A percentile compares a stretch with the other conserved stretches of the same genome.
Evolutionary conservation across 2,797 vertebrate genomes (phyloP).

Genomic region (Microctenopoma stevenorrisi): DNA sequence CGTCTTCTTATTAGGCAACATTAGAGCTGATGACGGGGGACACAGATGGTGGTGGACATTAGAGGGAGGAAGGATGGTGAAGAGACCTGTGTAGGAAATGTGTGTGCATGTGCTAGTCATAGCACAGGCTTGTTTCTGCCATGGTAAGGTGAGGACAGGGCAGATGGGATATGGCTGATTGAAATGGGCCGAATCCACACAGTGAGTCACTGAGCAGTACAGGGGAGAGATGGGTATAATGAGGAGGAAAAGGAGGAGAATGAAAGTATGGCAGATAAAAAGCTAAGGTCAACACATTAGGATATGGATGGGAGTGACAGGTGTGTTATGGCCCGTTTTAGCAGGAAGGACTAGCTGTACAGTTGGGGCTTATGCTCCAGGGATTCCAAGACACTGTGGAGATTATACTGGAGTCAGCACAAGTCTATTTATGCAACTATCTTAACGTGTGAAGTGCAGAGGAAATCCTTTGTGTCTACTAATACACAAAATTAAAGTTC

Average conservation of each 20-base stretch:
- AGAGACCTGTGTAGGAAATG: constrained; percentile 2
- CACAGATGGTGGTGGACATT: constrained; percentile 75
- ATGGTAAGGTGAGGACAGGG: constrained; percentile 45
- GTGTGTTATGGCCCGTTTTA: constrained; percentile 47
- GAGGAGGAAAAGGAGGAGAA: background rate
- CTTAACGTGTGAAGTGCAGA: constrained; percentile 13
- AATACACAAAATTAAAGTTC: constrained; percentile 9
- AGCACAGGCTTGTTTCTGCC: constrained; percentile 34
- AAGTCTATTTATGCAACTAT: constrained; percentile 41
- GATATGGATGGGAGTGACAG: constrained; percentile 50
- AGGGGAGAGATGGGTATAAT: constrained; percentile 34
- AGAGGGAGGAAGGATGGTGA: constrained; percentile 24
- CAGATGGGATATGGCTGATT: constrained; percentile 64
- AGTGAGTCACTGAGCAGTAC: constrained; percentile 20
- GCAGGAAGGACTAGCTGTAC: constrained; percentile 13
- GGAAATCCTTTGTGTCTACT: constrained; percentile 32
- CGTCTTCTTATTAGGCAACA: constrained; percentile 56
- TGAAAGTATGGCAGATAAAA: constrained; percentile 5
- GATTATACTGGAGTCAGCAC: constrained; percentile 57
- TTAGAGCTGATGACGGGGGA: constrained; percentile 66
- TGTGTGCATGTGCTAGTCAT: constrained; percentile 23
- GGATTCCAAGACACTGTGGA: constrained; percentile 35
- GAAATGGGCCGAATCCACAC: constrained; percentile 45
- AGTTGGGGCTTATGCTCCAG: constrained; percentile 20
- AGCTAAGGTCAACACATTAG: constrained; percentile 61